Conservation (phyloP, 2,797 vertebrate species). For the Takifugu rubripes region DNA sequence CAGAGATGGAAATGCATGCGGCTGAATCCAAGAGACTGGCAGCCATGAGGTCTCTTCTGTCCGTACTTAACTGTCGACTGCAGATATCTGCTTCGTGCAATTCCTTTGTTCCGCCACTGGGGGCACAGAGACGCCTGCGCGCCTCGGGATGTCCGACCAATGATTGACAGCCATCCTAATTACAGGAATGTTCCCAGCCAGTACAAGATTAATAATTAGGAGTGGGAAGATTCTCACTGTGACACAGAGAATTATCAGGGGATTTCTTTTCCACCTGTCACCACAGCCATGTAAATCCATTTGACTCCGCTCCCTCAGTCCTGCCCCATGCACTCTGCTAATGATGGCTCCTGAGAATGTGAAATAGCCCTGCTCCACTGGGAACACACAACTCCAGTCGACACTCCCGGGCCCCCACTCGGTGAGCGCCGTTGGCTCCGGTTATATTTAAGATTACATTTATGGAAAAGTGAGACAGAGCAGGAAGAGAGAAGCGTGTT, state of each 20-base stretch:
- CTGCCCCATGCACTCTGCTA: constrained; percentile 36
- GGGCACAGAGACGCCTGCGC: background rate
- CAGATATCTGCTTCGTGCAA: constrained; percentile 4
- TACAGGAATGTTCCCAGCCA: constrained; percentile 36
- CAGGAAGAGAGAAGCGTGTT: constrained; percentile 22
- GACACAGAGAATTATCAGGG: constrained; percentile 37
- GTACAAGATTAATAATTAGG: constrained; percentile 41
- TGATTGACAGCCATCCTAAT: constrained; percentile 59
- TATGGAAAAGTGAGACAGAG: constrained; percentile 38
- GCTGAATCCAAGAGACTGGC: background rate
- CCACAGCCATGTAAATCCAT: constrained; percentile 37
- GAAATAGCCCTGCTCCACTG: constrained; percentile 35
- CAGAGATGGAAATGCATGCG: constrained; percentile 3
- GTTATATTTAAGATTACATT: constrained; percentile 45
- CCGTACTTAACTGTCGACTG: background rate
- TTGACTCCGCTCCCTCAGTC: constrained; percentile 33
- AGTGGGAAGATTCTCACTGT: constrained; percentile 32
- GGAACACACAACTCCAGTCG: constrained; percentile 39
- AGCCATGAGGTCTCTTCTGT: constrained; percentile 6
- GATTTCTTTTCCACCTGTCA: constrained; percentile 36
- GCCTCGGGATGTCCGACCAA: constrained; percentile 21
- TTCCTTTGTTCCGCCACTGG: constrained; percentile 11
- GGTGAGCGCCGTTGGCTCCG: constrained; percentile 24
- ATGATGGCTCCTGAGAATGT: constrained; percentile 47
- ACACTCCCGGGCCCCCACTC: constrained; percentile 24